Evolutionary conservation across 2,113 vertebrate species (phyloP).

Genomic region (Xenopus borealis): DNA sequence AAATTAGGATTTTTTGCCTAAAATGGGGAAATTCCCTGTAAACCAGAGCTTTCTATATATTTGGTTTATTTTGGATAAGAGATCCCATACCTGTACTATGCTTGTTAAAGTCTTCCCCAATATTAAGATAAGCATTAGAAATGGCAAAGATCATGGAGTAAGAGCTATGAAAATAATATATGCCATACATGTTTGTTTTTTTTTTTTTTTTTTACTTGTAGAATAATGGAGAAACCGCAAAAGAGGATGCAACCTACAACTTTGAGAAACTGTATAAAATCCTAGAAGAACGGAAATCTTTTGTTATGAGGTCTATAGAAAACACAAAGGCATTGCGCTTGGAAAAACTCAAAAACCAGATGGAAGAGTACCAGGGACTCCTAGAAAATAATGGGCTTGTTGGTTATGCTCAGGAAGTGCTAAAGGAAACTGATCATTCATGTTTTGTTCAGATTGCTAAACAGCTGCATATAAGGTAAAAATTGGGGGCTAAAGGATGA

Average conservation of each 20-base stretch:
- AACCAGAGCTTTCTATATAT: too few relatives aligned
- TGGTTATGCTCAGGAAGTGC: conserved; percentile 94
- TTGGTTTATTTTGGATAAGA: too few relatives aligned
- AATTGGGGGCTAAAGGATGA: neutral
- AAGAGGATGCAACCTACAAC: conserved; percentile 74
- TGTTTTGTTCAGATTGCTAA: conserved; percentile 97
- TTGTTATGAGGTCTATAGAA: conserved; percentile 83
- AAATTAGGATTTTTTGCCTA: too few relatives aligned
- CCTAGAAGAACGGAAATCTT: conserved; percentile 81
- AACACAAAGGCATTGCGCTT: conserved; percentile 74
- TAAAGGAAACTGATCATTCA: conserved; percentile 94
- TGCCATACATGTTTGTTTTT: too few relatives aligned
- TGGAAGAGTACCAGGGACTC: conserved; percentile 95
- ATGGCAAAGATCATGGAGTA: too few relatives aligned
- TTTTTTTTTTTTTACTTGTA: neutral
- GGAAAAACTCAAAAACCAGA: conserved; percentile 79
- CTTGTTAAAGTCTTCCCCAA: too few relatives aligned
- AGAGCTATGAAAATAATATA: too few relatives aligned
- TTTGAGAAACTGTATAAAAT: conserved; percentile 85
- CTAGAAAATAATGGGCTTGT: conserved; percentile 93
- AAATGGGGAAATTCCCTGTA: too few relatives aligned
- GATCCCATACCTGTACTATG: too few relatives aligned
- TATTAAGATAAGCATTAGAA: too few relatives aligned
- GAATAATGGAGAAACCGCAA: conserved; percentile 86
- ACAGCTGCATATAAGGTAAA: conserved; percentile 88